Evolutionary conservation across 2,113 vertebrate species (phyloP).

Genomic region (Ondatra zibethicus): DNA sequence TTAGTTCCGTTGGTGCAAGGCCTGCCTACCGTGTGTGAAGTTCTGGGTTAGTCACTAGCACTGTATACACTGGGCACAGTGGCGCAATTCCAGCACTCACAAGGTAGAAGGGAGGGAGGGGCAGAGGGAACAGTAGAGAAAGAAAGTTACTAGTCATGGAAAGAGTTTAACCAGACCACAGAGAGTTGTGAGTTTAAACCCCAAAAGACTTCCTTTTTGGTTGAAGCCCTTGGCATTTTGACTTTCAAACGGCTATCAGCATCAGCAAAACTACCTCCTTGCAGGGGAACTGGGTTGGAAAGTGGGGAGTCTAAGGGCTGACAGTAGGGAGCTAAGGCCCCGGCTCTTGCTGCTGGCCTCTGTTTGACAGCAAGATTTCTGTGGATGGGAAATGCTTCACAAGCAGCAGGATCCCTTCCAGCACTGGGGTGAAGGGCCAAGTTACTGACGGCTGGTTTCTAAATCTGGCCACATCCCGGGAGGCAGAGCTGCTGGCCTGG

Average conservation of each 20-base stretch:
- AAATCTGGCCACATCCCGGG: constrained; percentile 1
- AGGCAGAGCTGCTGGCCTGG: not conserved
- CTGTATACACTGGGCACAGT: not conserved
- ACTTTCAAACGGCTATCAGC: constrained; percentile 11
- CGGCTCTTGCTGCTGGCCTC: not conserved
- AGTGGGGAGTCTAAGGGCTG: not conserved
- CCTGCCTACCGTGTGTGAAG: not conserved
- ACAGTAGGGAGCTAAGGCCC: not conserved
- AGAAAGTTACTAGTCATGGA: not conserved
- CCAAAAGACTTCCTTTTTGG: not conserved
- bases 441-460: constrained; percentile 46
- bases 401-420: constrained; percentile 67
- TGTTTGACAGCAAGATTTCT: constrained; percentile 59
- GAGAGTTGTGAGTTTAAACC: not conserved
- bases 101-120: not conserved
- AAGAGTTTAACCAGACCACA: not conserved
- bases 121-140: not conserved
- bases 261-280: not conserved
- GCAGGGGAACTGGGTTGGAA: not conserved
- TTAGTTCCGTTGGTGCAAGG: not conserved
- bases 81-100: not conserved
- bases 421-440: constrained; percentile 18
- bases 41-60: not conserved
- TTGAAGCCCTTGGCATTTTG: constrained; percentile 45
- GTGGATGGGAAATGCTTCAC: constrained; percentile 75